phyloP scores from a whole-genome alignment of 2,113 vertebrate species.

The Peromyscus maniculatus region DNA sequence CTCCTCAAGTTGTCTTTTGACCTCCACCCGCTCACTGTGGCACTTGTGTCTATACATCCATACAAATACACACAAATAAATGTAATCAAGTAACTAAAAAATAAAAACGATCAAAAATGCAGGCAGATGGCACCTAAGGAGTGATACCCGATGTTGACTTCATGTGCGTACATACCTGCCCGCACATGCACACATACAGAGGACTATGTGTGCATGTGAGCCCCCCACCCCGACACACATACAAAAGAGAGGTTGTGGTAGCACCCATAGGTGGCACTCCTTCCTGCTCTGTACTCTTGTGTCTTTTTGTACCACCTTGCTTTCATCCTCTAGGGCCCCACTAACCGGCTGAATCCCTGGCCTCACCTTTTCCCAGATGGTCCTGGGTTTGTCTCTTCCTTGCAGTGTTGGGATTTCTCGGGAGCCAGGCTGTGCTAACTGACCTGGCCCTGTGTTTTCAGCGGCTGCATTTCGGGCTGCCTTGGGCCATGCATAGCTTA shows the following conservation, averaged over 20 bases:
- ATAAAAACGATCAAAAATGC: neutral
- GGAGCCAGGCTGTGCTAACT: neutral
- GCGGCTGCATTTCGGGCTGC: rapidly evolving
- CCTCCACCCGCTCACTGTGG: neutral
- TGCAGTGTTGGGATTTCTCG: neutral
- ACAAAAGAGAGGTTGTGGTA: neutral
- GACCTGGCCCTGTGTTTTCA: neutral
- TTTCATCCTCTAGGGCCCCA: neutral
- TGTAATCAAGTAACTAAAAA: neutral
- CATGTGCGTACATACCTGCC: neutral
- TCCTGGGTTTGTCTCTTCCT: neutral
- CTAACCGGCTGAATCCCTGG: neutral
- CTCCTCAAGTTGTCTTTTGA: neutral
- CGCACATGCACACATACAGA: neutral
- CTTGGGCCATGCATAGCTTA: no score
- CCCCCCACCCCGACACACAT: neutral
- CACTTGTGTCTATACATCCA: neutral
- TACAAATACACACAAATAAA: neutral
- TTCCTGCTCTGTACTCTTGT: neutral
- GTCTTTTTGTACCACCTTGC: neutral
- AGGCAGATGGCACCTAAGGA: neutral
- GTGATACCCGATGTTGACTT: neutral
- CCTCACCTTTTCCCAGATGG: neutral
- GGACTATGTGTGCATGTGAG: neutral
- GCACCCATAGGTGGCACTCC: no score